Percentiles rank a stretch among this genome's conserved stretches.
phyloP scores from a whole-genome alignment of 1,140 invertebrate species.

The Diabrotica undecimpunctata region DNA sequence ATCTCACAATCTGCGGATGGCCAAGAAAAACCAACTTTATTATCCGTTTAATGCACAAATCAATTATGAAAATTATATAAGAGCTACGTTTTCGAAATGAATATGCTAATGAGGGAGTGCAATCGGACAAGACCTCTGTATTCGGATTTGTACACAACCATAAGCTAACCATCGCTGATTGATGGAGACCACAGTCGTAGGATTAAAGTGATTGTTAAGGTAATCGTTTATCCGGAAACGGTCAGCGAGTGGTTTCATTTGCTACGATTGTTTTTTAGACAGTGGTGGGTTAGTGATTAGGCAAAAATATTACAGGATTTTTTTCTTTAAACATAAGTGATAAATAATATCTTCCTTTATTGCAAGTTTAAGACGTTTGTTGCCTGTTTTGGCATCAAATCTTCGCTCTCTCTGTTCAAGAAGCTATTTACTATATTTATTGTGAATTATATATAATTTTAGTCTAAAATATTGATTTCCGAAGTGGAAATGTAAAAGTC shows the following conservation, averaged over 20 bases:
- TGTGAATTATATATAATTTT: too few relatives aligned
- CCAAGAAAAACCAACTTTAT: background rate
- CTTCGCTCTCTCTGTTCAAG: too few relatives aligned
- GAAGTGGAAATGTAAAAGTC: too few relatives aligned
- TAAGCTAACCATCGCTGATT: slow-evolving; percentile 5
- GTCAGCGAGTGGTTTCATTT: background rate
- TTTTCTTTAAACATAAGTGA: too few relatives aligned
- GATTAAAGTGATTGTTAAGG: background rate
- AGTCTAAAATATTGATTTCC: too few relatives aligned
- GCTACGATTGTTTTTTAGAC: too few relatives aligned
- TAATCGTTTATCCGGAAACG: background rate
- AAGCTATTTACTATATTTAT: too few relatives aligned
- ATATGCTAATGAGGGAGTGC: slow-evolving; percentile 8
- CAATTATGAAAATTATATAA: slow-evolving; percentile 17
- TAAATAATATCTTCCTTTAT: too few relatives aligned
- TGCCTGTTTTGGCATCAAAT: too few relatives aligned
- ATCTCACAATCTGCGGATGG: slow-evolving; percentile 5
- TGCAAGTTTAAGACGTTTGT: too few relatives aligned
- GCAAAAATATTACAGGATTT: too few relatives aligned
- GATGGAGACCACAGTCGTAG: background rate
- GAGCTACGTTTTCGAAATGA: slow-evolving; percentile 9
- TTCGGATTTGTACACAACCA: slow-evolving; percentile 10
- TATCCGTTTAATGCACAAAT: slow-evolving; percentile 14
- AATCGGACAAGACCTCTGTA: slow-evolving; percentile 9
- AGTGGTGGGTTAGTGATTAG: too few relatives aligned